Conservation (phyloP, 2,113 vertebrate species). For the Rutilus rutilus region DNA sequence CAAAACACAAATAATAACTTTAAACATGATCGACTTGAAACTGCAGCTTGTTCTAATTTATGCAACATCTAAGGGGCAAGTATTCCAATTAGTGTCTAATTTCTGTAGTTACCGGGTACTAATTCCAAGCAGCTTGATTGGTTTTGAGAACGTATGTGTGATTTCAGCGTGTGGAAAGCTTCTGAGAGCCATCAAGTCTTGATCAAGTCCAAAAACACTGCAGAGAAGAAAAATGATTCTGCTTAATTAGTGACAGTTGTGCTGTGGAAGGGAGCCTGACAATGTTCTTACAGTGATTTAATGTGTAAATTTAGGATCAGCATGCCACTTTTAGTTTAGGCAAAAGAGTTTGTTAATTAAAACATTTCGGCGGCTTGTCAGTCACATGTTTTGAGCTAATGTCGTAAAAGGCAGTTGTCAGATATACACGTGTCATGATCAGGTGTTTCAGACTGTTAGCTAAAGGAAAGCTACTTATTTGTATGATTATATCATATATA, state of each 20-base stretch:
- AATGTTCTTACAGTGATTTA: slow-evolving; percentile 45
- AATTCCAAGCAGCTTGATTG: slow-evolving; percentile 16
- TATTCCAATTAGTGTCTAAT: slow-evolving; percentile 21
- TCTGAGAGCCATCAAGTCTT: not conserved
- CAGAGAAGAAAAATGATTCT: not conserved
- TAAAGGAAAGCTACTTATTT: not conserved
- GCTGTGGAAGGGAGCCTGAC: slow-evolving; percentile 56
- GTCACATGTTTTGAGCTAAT: not conserved
- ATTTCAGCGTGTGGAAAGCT: not conserved
- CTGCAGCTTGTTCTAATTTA: not conserved
- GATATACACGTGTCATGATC: not conserved
- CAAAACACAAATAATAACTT: not conserved
- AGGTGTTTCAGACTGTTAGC: not conserved
- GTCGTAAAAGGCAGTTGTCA: not conserved
- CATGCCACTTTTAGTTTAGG: slow-evolving; percentile 60
- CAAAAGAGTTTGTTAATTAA: slow-evolving; percentile 62
- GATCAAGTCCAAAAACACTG: not conserved
- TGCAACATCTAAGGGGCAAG: slow-evolving; percentile 4
- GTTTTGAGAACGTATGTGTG: not conserved
- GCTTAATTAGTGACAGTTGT: slow-evolving; percentile 62
- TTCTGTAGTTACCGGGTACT: slow-evolving; percentile 3
- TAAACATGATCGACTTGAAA: slow-evolving; percentile 16
- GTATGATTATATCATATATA: not conserved
- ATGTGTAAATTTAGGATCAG: slow-evolving; percentile 64
- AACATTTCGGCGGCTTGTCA: slow-evolving; percentile 35